Conservation (phyloP, 2,113 vertebrate species). For the Brachyistius frenatus region DNA sequence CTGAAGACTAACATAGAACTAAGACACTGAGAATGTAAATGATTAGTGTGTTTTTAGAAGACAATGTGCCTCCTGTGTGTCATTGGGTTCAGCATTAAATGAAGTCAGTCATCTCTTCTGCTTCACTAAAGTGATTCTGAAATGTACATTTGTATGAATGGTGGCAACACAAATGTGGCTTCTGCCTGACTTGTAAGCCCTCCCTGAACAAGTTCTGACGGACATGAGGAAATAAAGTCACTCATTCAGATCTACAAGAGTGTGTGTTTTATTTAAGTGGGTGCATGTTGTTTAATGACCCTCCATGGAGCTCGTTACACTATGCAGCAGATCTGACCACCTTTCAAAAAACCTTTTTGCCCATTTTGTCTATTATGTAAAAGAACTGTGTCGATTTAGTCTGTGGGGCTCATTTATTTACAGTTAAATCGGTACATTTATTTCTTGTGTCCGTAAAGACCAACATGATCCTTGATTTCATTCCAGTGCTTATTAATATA, state of each 20-base stretch:
- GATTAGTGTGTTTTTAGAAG: not conserved
- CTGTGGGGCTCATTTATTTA: too few relatives aligned
- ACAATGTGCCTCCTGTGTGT: not conserved
- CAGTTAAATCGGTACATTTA: too few relatives aligned
- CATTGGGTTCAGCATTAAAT: constrained; percentile 14
- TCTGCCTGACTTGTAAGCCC: not conserved
- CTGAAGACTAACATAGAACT: not conserved
- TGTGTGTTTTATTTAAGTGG: not conserved
- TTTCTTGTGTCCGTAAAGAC: too few relatives aligned
- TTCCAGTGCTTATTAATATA: too few relatives aligned
- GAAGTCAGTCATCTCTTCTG: not conserved
- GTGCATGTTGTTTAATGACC: too few relatives aligned
- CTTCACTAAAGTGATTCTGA: not conserved
- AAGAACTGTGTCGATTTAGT: too few relatives aligned
- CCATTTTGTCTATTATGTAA: too few relatives aligned
- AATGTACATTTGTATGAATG: constrained; percentile 12
- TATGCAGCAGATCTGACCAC: too few relatives aligned
- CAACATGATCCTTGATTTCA: too few relatives aligned
- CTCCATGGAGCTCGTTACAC: too few relatives aligned
- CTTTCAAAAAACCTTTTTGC: too few relatives aligned
- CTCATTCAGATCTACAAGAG: not conserved
- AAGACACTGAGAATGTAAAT: constrained; percentile 1
- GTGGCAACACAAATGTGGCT: not conserved
- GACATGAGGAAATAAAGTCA: constrained; percentile 47
- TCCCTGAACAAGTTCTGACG: not conserved